Evolutionary conservation across 2,797 vertebrate genomes (phyloP).

Genomic region (Gobio occitaniae): DNA sequence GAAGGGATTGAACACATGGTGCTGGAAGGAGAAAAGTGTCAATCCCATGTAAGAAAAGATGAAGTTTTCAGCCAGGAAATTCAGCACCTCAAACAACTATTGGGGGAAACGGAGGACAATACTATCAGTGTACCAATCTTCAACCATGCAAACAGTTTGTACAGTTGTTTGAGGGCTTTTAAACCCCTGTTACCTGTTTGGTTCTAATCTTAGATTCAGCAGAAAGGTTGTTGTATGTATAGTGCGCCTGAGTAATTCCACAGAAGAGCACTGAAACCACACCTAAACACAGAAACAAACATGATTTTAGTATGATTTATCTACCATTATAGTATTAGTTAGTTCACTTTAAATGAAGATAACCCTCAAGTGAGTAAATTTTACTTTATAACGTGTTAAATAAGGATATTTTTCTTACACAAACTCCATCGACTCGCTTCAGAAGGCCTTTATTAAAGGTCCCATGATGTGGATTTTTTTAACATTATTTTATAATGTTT

Average conservation of each 20-base stretch:
- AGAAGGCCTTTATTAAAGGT: too few relatives aligned
- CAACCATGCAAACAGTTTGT: neutral
- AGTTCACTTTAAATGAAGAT: too few relatives aligned
- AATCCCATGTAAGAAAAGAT: conserved; percentile 99
- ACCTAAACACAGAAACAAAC: conserved; percentile 73
- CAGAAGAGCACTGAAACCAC: conserved; percentile 97
- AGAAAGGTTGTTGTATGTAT: conserved; percentile 96
- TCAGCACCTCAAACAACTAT: conserved; percentile 96
- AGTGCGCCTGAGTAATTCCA: conserved; percentile 97
- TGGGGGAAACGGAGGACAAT: conserved; percentile 13
- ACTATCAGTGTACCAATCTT: neutral
- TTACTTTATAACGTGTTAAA: too few relatives aligned
- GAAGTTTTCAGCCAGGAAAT: conserved; percentile 99
- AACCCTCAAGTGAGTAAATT: too few relatives aligned
- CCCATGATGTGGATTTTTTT: too few relatives aligned
- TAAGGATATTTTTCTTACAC: too few relatives aligned
- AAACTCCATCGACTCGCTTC: too few relatives aligned
- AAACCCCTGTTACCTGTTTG: conserved; percentile 85
- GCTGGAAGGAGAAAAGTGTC: conserved; percentile 97
- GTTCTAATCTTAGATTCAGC: conserved; percentile 92
- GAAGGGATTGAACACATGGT: conserved; percentile 92
- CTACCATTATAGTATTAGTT: neutral
- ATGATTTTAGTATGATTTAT: neutral
- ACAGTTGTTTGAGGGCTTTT: neutral
- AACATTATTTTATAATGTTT: too few relatives aligned